Conservation (phyloP, 1,140 invertebrate genomes). For the Dinoponera quadriceps region DNA sequence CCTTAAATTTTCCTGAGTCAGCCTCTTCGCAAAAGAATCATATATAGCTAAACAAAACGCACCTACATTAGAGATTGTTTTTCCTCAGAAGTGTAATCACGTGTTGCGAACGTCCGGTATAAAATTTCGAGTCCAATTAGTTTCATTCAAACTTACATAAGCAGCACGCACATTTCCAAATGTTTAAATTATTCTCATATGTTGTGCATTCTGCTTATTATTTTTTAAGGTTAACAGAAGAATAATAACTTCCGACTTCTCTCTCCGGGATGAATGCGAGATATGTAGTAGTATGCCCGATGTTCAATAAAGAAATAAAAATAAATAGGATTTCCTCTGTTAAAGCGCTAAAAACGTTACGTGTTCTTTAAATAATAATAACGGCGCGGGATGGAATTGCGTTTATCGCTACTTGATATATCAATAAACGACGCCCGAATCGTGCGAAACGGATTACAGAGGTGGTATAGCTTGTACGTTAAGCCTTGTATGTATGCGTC, state of each 20-base stretch:
- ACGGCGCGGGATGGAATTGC: neutral
- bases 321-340: neutral
- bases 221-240: neutral
- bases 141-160: conserved; percentile 7
- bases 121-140: conserved; percentile 23
- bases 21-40: neutral
- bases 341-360: neutral
- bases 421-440: conserved; percentile 22
- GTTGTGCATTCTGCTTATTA: neutral
- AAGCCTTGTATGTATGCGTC: conserved; percentile 16
- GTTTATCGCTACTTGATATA: conserved; percentile 22
- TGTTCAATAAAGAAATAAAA: neutral
- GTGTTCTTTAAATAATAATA: conserved; percentile 20
- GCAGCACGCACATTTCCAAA: neutral
- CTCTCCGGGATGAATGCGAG: neutral
- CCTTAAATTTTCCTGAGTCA: neutral
- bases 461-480: conserved; percentile 12
- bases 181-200: neutral
- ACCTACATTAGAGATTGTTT: neutral
- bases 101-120: neutral
- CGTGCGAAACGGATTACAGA: conserved; percentile 30
- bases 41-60: neutral
- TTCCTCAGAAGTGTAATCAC: neutral
- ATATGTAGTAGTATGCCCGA: neutral
- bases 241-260: neutral